Evolutionary conservation across 2,797 vertebrate genomes (phyloP).

Genomic region (Poecilia picta): DNA sequence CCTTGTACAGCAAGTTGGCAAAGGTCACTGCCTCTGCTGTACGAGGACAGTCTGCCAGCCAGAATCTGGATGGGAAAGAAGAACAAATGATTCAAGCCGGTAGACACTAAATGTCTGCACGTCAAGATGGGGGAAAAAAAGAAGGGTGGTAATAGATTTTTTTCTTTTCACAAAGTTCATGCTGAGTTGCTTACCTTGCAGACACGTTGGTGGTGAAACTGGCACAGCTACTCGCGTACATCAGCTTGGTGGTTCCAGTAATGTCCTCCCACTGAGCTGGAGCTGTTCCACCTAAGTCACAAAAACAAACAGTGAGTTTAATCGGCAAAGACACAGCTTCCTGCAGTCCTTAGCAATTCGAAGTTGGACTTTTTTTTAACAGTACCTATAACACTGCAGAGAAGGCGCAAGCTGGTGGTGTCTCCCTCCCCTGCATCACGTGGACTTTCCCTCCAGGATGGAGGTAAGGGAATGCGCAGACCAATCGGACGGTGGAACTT

Average conservation of each 20-base stretch:
- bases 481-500: conserved; percentile 98
- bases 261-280: conserved; percentile 99
- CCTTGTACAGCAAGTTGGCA: conserved; percentile 91
- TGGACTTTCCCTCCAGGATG: conserved; percentile 93
- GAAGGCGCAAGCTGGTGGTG: conserved; percentile 95
- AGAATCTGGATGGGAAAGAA: conserved; percentile 84
- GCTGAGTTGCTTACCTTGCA: conserved; percentile 84
- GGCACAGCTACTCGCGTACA: conserved; percentile 94
- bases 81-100: background rate
- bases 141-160: background rate
- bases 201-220: conserved; percentile 99
- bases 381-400: conserved; percentile 96
- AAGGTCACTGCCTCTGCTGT: conserved; percentile 96
- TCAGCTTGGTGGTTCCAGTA: conserved; percentile 96
- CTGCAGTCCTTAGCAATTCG: background rate
- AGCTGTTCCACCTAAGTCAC: conserved; percentile 90
- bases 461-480: conserved; percentile 92
- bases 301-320: conserved; percentile 39
- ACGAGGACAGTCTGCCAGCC: conserved; percentile 96
- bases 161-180: background rate
- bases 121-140: background rate
- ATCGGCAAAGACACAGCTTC: conserved; percentile 4
- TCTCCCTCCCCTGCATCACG: conserved; percentile 94
- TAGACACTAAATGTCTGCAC: background rate
- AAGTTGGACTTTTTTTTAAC: background rate